Percentiles rank a stretch among this genome's conserved stretches.
Evolutionary conservation across 1,140 invertebrate species (phyloP).

Genomic region (Cydia pomonella): DNA sequence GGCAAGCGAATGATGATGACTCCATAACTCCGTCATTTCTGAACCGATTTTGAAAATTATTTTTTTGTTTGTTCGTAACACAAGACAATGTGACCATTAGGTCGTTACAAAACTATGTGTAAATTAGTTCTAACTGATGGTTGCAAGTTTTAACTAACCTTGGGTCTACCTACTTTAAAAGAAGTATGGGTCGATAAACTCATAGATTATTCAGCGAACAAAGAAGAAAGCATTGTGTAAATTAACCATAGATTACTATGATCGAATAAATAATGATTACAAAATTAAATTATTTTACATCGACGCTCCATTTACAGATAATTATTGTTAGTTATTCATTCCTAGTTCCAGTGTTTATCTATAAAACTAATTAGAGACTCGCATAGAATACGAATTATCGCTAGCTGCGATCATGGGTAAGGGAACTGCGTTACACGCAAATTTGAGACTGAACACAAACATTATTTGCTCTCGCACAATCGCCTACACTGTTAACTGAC

Average conservation of each 20-base stretch:
- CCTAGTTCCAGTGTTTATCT: background rate
- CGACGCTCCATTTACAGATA: conserved; percentile 19
- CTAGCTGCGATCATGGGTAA: background rate
- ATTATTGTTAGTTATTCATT: conserved; percentile 22
- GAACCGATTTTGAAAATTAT: too few relatives aligned
- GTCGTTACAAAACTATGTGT: too few relatives aligned
- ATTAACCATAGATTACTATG: conserved; percentile 8
- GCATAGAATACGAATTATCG: background rate
- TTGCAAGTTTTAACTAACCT: too few relatives aligned
- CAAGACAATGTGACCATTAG: too few relatives aligned
- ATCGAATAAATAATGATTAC: conserved; percentile 21
- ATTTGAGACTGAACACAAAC: background rate
- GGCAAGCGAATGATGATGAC: too few relatives aligned
- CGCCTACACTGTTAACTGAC: too few relatives aligned
- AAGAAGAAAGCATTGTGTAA: background rate
- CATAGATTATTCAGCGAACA: too few relatives aligned
- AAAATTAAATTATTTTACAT: conserved; percentile 20
- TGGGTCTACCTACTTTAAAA: too few relatives aligned
- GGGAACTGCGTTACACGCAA: background rate
- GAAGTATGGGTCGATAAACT: too few relatives aligned
- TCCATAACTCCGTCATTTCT: too few relatives aligned
- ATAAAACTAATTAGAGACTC: background rate
- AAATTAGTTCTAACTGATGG: too few relatives aligned
- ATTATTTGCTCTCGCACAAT: background rate
- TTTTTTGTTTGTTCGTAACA: too few relatives aligned